Conservation (phyloP, 1,140 invertebrate species). For the Gonioctena quinquepunctata region DNA sequence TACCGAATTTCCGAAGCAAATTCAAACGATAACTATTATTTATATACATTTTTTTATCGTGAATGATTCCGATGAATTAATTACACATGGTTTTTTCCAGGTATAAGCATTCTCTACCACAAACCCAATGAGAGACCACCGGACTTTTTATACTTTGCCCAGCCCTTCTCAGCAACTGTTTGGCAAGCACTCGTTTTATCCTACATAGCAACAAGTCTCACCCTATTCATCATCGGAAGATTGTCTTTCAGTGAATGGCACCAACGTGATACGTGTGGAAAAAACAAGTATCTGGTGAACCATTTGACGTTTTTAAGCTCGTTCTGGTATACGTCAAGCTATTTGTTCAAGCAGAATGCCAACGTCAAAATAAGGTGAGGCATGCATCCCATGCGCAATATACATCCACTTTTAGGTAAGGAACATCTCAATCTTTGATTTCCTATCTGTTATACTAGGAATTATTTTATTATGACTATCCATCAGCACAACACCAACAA, state of each 20-base stretch:
- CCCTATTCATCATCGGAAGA: slow-evolving; percentile 73
- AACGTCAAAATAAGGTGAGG: slow-evolving; percentile 74
- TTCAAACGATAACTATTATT: too few species aligned
- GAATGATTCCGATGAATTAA: too few species aligned
- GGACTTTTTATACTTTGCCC: slow-evolving; percentile 77
- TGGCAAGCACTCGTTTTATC: slow-evolving; percentile 78
- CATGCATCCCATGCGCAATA: too few species aligned
- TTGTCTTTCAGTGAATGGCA: slow-evolving; percentile 74
- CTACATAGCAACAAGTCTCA: slow-evolving; percentile 75
- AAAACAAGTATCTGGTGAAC: slow-evolving; percentile 64
- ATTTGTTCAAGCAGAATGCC: slow-evolving; percentile 82
- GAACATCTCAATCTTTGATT: too few species aligned
- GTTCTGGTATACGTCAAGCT: slow-evolving; percentile 60
- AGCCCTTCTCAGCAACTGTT: slow-evolving; percentile 76
- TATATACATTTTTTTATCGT: too few species aligned
- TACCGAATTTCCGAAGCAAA: too few species aligned
- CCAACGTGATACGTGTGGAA: slow-evolving; percentile 65
- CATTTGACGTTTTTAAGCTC: slow-evolving; percentile 68
- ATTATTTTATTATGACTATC: too few species aligned
- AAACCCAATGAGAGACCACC: slow-evolving; percentile 71
- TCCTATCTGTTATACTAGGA: too few species aligned
- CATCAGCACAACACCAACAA: too few species aligned
- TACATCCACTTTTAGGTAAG: too few species aligned
- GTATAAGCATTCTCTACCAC: slow-evolving; percentile 76
- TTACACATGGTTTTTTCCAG: too few species aligned